Conservation (phyloP, 2,888 invertebrate genomes). For the Lymantria monacha region DNA sequence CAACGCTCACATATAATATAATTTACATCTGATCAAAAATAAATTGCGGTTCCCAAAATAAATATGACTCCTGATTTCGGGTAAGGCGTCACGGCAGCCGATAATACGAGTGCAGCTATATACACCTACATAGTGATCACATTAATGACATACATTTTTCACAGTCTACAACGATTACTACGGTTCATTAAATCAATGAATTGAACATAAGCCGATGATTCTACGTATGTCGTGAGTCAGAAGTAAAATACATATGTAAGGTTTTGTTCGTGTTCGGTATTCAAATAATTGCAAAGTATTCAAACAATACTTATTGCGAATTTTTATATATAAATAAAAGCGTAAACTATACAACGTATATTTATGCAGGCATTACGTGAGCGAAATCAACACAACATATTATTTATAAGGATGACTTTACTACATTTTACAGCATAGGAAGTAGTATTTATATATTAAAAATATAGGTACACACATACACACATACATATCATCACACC, state of each 20-base stretch:
- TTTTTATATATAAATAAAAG: constrained; percentile 8
- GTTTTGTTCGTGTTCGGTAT: constrained; percentile 11
- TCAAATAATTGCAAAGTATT: constrained; percentile 15
- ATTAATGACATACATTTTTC: constrained; percentile 54
- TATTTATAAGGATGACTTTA: neutral
- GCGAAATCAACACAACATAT: constrained; percentile 10
- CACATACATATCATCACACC: too few relatives aligned
- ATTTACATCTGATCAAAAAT: too few relatives aligned
- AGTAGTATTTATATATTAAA: neutral
- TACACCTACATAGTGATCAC: constrained; percentile 44
- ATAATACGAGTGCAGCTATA: constrained; percentile 50
- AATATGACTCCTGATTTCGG: constrained; percentile 63
- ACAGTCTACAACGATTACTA: constrained; percentile 46
- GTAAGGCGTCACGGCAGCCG: constrained; percentile 61
- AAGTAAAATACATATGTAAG: constrained; percentile 8
- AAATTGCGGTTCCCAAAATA: constrained; percentile 57
- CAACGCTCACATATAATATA: too few relatives aligned
- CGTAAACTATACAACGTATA: constrained; percentile 6
- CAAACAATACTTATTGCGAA: constrained; percentile 16
- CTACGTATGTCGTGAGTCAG: constrained; percentile 26
- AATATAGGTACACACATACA: too few relatives aligned
- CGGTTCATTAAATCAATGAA: constrained; percentile 44
- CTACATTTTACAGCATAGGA: neutral
- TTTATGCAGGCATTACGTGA: constrained; percentile 10
- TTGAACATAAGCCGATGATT: constrained; percentile 24